Evolutionary conservation across 1,140 invertebrate genomes (phyloP).

Genomic region (Adelges cooleyi): DNA sequence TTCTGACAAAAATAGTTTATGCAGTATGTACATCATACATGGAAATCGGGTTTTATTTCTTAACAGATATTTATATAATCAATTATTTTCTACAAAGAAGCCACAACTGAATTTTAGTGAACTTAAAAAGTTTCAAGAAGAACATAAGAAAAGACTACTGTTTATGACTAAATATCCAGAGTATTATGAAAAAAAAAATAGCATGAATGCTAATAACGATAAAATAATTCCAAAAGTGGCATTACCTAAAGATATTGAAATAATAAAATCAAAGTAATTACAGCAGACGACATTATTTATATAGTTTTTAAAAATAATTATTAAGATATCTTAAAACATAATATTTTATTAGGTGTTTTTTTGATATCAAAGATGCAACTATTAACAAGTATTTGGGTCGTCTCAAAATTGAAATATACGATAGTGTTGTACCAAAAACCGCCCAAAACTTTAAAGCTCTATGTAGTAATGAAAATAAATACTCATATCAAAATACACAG

Average conservation of each 20-base stretch:
- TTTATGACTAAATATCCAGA: background rate
- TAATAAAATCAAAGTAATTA: background rate
- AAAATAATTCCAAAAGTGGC: background rate
- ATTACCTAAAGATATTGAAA: background rate
- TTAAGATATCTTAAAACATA: no score
- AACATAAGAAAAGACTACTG: background rate
- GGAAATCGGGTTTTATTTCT: no score
- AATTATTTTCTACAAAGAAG: background rate
- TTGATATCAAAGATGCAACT: background rate
- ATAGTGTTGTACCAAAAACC: background rate
- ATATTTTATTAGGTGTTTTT: background rate
- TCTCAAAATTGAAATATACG: background rate
- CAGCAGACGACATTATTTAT: background rate
- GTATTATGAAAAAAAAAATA: background rate
- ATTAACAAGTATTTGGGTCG: background rate
- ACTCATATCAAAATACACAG: background rate
- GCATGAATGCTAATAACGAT: no score
- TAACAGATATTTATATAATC: background rate
- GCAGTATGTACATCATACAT: no score
- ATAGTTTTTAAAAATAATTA: no score
- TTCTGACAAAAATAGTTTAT: background rate
- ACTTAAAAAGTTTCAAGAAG: background rate
- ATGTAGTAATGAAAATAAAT: background rate
- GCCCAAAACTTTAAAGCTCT: background rate
- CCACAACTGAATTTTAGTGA: background rate